Evolutionary conservation across 2,113 vertebrate genomes (phyloP).

Genomic region (Pontoporia blainvillei): DNA sequence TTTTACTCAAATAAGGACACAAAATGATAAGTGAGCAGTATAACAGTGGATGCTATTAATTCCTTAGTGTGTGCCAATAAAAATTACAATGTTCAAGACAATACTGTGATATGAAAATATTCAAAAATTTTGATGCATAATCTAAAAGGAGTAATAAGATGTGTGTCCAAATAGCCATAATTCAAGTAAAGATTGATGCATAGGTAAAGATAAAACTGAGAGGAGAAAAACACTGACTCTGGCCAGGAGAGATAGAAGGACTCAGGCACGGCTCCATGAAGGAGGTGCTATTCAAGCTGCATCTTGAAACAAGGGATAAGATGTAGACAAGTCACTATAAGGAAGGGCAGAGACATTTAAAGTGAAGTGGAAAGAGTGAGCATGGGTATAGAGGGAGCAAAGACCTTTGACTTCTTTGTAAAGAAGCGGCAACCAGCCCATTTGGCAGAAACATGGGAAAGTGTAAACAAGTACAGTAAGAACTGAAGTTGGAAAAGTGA

Average conservation of each 20-base stretch:
- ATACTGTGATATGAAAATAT: neutral
- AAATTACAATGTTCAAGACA: neutral
- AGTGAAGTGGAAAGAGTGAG: neutral
- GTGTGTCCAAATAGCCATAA: neutral
- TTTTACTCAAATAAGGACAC: neutral
- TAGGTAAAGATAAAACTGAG: neutral
- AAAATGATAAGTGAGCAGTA: neutral
- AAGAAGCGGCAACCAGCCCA: neutral
- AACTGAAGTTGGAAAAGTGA: neutral
- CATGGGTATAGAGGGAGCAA: neutral
- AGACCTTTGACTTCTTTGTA: neutral
- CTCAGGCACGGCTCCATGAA: neutral
- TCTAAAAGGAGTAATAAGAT: neutral
- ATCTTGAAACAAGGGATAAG: neutral
- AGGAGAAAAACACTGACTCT: neutral
- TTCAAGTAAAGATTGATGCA: neutral
- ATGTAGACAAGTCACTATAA: neutral
- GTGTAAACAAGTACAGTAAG: neutral
- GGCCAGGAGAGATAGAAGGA: neutral
- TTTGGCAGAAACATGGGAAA: neutral
- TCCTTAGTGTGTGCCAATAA: neutral
- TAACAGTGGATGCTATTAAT: neutral
- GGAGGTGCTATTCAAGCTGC: neutral
- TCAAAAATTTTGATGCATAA: neutral
- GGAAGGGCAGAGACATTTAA: neutral